Conservation (phyloP, 2,888 invertebrate genomes). For the Dinocampus coccinellae region DNA sequence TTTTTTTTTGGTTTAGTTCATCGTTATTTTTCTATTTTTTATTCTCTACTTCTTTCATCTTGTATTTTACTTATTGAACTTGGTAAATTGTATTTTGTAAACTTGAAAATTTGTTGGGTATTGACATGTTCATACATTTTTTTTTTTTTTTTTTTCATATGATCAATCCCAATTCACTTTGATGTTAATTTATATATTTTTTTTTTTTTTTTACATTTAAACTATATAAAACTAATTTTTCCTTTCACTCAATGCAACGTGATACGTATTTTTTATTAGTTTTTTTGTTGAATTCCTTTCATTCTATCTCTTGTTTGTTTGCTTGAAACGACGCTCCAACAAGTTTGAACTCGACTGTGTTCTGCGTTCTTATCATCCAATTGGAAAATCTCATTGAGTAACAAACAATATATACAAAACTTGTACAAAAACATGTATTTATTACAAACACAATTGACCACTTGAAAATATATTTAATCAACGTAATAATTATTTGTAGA, state of each 20-base stretch:
- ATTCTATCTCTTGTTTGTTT: background rate
- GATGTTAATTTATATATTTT: no score
- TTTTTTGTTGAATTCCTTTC: background rate
- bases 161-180: no score
- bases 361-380: constrained; percentile 11
- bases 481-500: background rate
- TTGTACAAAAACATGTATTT: background rate
- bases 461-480: background rate
- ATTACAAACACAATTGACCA: no score
- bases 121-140: background rate
- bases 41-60: background rate
- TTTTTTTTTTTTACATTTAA: no score
- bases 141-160: no score
- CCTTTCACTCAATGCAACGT: background rate
- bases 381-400: constrained; percentile 12
- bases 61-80: no score
- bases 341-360: constrained; percentile 21
- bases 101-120: background rate
- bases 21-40: background rate
- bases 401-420: background rate
- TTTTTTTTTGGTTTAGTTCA: background rate
- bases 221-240: no score
- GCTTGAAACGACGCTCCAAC: constrained; percentile 3
- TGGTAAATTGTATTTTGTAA: background rate
- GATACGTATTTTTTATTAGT: background rate